Evolutionary conservation across 2,797 vertebrate species (phyloP).

Genomic region (Microctenopoma steveboyesi): DNA sequence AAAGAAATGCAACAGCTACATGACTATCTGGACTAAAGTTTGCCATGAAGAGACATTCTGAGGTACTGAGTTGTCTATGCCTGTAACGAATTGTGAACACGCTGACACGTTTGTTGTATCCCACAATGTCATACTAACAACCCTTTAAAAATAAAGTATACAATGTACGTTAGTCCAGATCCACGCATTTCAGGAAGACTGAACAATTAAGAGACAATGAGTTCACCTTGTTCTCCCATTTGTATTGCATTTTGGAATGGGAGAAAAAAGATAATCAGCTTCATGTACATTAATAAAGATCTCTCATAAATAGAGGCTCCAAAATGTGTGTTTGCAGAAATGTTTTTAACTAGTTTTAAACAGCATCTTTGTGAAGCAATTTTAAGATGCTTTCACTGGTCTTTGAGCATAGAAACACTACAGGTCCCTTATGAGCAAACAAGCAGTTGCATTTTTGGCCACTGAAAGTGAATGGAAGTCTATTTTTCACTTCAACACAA

Average conservation of each 20-base stretch:
- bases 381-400: conserved; percentile 29
- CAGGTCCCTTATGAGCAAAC: conserved; percentile 15
- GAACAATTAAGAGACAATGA: conserved; percentile 51
- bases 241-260: conserved; percentile 69
- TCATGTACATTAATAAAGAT: neutral
- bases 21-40: conserved; percentile 48
- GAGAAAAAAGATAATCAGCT: conserved; percentile 11
- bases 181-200: conserved; percentile 58
- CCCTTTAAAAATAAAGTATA: conserved; percentile 17
- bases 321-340: conserved; percentile 32
- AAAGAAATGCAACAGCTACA: conserved; percentile 20
- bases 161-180: conserved; percentile 42
- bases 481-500: conserved; percentile 3
- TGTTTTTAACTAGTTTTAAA: conserved; percentile 18
- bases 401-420: conserved; percentile 29
- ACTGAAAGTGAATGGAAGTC: neutral
- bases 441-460: conserved; percentile 1
- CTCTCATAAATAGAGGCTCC: conserved; percentile 20
- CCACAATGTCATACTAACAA: conserved; percentile 23
- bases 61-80: conserved; percentile 77
- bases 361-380: conserved; percentile 27
- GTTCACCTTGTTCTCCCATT: conserved; percentile 60
- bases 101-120: conserved; percentile 37
- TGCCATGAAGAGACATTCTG: conserved; percentile 61
- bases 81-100: conserved; percentile 64